A percentile compares a stretch with the other conserved stretches of the same genome.
phyloP scores from a whole-genome alignment of 1,140 invertebrate genomes.

The Drosophila bocqueti region DNA sequence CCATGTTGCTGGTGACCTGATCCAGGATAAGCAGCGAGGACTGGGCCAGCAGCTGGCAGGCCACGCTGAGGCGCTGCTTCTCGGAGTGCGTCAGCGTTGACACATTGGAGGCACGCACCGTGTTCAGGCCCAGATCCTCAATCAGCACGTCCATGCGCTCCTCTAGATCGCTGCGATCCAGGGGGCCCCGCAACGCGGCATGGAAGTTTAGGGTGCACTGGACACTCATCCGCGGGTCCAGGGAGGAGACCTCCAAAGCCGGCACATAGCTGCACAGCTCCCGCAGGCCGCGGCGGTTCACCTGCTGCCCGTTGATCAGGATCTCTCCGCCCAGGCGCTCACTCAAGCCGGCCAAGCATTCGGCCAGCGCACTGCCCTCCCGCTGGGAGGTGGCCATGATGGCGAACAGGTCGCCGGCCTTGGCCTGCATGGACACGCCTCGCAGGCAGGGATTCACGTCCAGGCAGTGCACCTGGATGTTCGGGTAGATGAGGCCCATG shows the following conservation, averaged over 20 bases:
- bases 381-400: constrained; percentile 93
- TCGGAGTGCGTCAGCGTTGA: constrained; percentile 94
- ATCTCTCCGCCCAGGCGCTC: constrained; percentile 91
- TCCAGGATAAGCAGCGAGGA: constrained; percentile 94
- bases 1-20: constrained; percentile 96
- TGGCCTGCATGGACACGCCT: constrained; percentile 92
- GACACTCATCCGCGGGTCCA: constrained; percentile 91
- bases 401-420: constrained; percentile 95
- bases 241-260: constrained; percentile 76
- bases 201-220: constrained; percentile 93
- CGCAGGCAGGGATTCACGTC: constrained; percentile 87
- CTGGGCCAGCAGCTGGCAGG: constrained; percentile 93
- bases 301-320: constrained; percentile 93
- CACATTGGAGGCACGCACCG: constrained; percentile 92
- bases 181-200: constrained; percentile 89
- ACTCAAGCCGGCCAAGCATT: constrained; percentile 91
- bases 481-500: constrained; percentile 86
- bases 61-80: constrained; percentile 92
- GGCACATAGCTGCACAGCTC: constrained; percentile 85
- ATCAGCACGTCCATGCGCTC: constrained; percentile 92
- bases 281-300: constrained; percentile 89
- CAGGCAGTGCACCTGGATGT: constrained; percentile 89
- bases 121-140: constrained; percentile 95
- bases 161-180: constrained; percentile 88
- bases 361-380: constrained; percentile 93